Evolutionary conservation across 2,113 vertebrate species (phyloP).

Genomic region (Ammodytes dubius): DNA sequence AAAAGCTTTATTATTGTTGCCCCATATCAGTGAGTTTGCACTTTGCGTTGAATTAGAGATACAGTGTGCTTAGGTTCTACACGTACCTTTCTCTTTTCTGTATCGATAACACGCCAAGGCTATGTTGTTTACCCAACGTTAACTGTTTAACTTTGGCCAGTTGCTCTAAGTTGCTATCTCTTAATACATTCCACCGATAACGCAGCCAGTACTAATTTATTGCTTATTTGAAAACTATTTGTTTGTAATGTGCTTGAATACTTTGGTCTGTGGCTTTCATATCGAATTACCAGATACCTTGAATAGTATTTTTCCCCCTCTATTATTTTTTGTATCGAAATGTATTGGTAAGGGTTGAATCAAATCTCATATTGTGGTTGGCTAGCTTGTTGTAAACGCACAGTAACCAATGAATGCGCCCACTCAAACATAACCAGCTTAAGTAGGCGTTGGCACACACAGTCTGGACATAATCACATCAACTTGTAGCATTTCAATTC

Average conservation of each 20-base stretch:
- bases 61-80: not conserved
- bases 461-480: not conserved
- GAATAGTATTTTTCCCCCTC: too few relatives aligned
- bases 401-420: not conserved
- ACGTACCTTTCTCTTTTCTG: too few relatives aligned
- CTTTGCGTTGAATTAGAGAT: not conserved
- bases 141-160: not conserved
- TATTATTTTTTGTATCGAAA: not conserved
- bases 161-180: not conserved
- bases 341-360: not conserved
- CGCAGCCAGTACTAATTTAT: not conserved
- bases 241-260: not conserved
- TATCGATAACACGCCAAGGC: not conserved
- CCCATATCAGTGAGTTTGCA: not conserved
- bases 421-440: not conserved
- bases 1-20: not conserved
- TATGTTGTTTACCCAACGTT: not conserved
- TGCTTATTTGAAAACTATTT: too few relatives aligned
- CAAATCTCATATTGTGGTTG: not conserved
- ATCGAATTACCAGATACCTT: not conserved
- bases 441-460: conserved; percentile 8
- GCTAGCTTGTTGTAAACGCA: not conserved
- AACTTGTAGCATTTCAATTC: not conserved
- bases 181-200: too few relatives aligned
- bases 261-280: not conserved